Conservation (phyloP, 2,888 invertebrate species). For the Coelopa pilipes region DNA sequence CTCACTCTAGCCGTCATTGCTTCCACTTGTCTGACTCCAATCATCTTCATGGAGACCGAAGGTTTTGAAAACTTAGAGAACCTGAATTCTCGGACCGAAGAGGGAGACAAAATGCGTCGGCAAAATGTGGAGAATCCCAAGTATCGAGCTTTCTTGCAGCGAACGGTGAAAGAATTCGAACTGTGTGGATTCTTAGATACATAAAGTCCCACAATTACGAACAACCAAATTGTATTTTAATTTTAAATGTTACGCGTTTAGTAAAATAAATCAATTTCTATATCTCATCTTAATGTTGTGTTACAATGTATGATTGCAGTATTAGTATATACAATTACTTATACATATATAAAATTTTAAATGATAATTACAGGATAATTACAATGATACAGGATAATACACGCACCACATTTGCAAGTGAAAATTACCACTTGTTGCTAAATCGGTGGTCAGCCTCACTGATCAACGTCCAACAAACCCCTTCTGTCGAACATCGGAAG, state of each 20-base stretch:
- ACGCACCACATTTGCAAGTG: no score
- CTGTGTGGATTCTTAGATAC: slow-evolving; percentile 62
- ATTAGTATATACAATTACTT: no score
- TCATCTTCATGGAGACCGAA: slow-evolving; percentile 61
- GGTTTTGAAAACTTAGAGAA: slow-evolving; percentile 58
- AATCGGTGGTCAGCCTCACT: slow-evolving; percentile 42
- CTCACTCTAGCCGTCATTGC: slow-evolving; percentile 59
- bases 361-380: no score
- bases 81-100: slow-evolving; percentile 57
- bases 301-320: no score
- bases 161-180: slow-evolving; percentile 64
- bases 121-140: slow-evolving; percentile 63
- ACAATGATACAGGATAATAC: no score
- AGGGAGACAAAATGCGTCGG: slow-evolving; percentile 58
- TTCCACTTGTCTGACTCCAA: slow-evolving; percentile 62
- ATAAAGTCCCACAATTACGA: no score
- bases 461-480: slow-evolving; percentile 60
- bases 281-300: no score
- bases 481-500: slow-evolving; percentile 59
- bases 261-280: no score
- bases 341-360: no score
- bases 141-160: slow-evolving; percentile 61
- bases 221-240: no score
- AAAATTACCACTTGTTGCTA: no score
- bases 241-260: no score